Base-by-base conservation (phyloP, 2,888 invertebrate species). In the Cheilosia pagana region DNA sequence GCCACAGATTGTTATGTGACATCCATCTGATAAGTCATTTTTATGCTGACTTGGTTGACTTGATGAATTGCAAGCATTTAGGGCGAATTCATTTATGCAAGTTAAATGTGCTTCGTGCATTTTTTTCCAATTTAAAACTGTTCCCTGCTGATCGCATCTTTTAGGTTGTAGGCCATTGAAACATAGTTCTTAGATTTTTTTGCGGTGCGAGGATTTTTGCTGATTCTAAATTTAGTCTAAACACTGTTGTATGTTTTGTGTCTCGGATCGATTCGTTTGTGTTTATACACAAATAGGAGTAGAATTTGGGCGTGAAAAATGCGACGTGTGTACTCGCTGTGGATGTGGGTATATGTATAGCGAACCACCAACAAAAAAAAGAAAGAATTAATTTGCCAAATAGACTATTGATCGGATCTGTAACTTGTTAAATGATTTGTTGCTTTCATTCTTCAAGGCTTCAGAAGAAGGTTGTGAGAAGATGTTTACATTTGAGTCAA, bases 11-110 rank as follows among this genome's bases (percentile, higher is more conserved):
- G 25, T 60, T 45, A 63, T 63, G 48, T 72, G 59, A 59, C 52
- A 72, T 72, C 65, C 57, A 78, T 78, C 57, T 63, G 78, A 57
- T 71, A 77, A 77, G 55, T 78, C 21, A 57, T 55, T 48, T 57
- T n/a, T 50, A 14, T 23, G 21, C 62, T 53, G 63, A 23, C 45
- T 52, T 48, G 19, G 12, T n/a, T 48, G 41, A 45, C 53, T 52
- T 39, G 62, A 72, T 72, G 63, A 50, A 57, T 63, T 57, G 25
- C 35, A 65, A 43, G 19, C 65, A 72, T 65, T 79, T 55, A 39
- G 62, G 67, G 68, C 68, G 62, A 68, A 35, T 41, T 72, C n/a
- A 71, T 50, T 65, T 65, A 43, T 72, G 31, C 43, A 59, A 50
- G 5, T 10, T 14, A 16, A 14, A 57, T n/a, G 14, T 28, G 6